Percentiles rank a stretch among this genome's conserved stretches.
Evolutionary conservation across 2,113 vertebrate genomes (phyloP).

Genomic region (Neolamprologus cancellatus): DNA sequence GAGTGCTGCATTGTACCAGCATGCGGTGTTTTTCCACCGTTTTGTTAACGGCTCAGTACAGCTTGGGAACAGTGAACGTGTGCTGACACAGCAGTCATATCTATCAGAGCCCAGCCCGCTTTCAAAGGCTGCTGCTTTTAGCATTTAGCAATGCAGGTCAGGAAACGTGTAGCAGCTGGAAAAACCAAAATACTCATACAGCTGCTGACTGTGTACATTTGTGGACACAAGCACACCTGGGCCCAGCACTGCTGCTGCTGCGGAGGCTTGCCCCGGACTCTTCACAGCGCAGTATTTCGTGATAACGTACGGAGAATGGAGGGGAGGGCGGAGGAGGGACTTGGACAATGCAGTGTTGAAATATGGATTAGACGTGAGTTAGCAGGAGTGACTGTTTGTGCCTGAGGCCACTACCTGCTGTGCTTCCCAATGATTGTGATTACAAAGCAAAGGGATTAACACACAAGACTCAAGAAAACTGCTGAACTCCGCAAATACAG

Average conservation of each 20-base stretch:
- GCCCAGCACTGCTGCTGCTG: background rate
- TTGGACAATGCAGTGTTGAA: background rate
- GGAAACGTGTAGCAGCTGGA: background rate
- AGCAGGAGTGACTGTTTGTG: background rate
- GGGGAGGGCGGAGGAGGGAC: background rate
- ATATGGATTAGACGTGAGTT: slow-evolving; percentile 12
- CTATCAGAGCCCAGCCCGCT: background rate
- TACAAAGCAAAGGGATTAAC: background rate
- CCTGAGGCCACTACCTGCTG: background rate
- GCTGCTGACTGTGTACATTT: background rate
- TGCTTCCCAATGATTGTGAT: background rate
- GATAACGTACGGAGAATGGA: background rate
- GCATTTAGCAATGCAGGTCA: background rate
- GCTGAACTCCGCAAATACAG: background rate
- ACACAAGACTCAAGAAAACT: background rate
- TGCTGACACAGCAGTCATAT: slow-evolving; percentile 40
- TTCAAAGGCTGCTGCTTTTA: background rate
- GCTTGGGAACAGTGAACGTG: slow-evolving; percentile 22
- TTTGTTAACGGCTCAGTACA: background rate
- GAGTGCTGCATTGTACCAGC: slow-evolving; percentile 3
- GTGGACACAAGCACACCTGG: background rate
- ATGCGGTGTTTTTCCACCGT: slow-evolving; percentile 8
- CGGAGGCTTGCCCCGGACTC: background rate
- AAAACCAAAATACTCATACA: background rate
- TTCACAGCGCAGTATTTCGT: background rate